Base-by-base conservation (phyloP, 2,888 invertebrate species). In the Reticulitermes lucifugus region DNA sequence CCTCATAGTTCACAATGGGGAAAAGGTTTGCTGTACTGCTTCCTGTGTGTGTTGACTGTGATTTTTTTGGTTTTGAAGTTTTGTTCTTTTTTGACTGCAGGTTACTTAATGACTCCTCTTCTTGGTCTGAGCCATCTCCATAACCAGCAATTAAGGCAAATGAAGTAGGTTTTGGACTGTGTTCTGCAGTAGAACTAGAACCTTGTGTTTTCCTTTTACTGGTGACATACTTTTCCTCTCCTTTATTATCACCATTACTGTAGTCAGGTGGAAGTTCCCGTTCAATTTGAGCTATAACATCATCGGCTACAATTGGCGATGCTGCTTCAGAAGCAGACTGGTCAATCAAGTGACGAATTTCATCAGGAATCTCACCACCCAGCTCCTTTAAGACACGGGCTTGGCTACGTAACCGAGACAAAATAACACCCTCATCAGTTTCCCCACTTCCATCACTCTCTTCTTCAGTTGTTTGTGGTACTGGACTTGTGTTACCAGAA, bases 391-490 rank as follows among this genome's bases (percentile, higher is more conserved):
- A 88, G 51, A 93, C 87, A 87, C 91, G 91, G 0, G 93, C 93
- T 90, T 93, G 92, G 85, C 92, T 91, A 89, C 92, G 92, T 65
- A 93, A 88, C 88, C 89, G 90, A 85, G 89, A 92, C 91, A 93
- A 92, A 91, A 93, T 92, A 91, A 92, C 92, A 91, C 92, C 92
- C 92, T 92, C 92, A 85, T 91, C 92, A 91, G 92, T 91, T 21
- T 87, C 87, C 35, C 86, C 87, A 77, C 82, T 84, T 41, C 71
- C 86, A 65, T 84, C 82, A 18, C 70, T 83, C 25, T 84, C 84
- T 12, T 71, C 65, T 35, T 84, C 79, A 29, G 80, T 79, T 35
- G 75, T 79, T 35, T 43, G 59, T n/a, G 70, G 65, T n/a, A 43
- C n/a, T 25, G 81, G 81, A 43, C 81, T 81, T 41, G 81, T n/a